Evolutionary conservation across 2,888 invertebrate genomes (phyloP).

Genomic region (Leistus spinibarbis): DNA sequence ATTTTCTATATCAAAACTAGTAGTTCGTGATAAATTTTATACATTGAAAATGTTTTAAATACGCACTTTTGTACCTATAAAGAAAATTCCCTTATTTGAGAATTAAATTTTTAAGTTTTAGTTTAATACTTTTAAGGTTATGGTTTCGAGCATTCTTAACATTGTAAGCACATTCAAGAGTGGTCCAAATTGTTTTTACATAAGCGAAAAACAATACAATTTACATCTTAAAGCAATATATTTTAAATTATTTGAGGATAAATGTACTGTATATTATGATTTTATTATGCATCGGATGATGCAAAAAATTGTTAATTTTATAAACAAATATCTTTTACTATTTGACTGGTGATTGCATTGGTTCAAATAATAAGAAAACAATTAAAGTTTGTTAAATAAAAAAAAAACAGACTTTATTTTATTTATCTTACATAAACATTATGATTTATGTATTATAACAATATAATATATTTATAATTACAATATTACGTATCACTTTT

Average conservation of each 20-base stretch:
- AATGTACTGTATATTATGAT: not conserved
- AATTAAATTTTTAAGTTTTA: not conserved
- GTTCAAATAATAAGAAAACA: not conserved
- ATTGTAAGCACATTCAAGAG: not conserved
- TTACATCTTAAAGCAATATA: not conserved
- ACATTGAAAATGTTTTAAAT: not conserved
- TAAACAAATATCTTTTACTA: slow-evolving; percentile 10
- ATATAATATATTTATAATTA: slow-evolving; percentile 31
- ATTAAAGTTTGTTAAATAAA: slow-evolving; percentile 17
- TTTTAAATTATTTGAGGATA: not conserved
- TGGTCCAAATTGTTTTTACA: not conserved
- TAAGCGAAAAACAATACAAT: not conserved
- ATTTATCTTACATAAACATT: slow-evolving; percentile 20
- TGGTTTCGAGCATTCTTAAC: not conserved
- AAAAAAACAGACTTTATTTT: slow-evolving; percentile 1
- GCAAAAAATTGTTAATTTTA: not conserved
- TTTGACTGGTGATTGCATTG: slow-evolving; percentile 9
- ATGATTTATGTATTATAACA: slow-evolving; percentile 37
- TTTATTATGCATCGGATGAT: not conserved
- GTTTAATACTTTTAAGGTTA: not conserved
- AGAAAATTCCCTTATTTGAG: not conserved
- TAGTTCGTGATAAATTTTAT: slow-evolving; percentile 24
- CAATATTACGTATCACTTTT: slow-evolving; percentile 39
- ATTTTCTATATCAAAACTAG: not conserved
- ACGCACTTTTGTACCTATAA: slow-evolving; percentile 12